Percentiles rank a stretch among this genome's conserved stretches.
These are phyloP conservation scores for Euwallacea fornicatus DNA, from an alignment of 1,140 invertebrate species.

Conservation along the genomic window DNA sequence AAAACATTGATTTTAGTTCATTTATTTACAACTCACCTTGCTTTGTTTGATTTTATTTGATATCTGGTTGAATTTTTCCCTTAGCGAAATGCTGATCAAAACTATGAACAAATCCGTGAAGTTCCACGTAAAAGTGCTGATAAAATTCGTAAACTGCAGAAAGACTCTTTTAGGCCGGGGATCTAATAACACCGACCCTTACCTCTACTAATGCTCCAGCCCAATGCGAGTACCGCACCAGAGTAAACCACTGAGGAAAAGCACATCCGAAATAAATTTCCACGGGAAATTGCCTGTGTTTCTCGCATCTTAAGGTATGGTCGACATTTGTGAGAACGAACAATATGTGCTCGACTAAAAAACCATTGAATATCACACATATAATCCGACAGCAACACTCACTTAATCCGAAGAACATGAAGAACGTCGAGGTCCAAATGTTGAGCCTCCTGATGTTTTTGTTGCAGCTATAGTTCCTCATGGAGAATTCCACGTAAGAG, in stretches of 20 bases:
- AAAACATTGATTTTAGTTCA: not conserved
- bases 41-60: slow-evolving; percentile 57
- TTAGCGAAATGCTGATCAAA: slow-evolving; percentile 61
- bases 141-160: slow-evolving; percentile 58
- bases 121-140: slow-evolving; percentile 70
- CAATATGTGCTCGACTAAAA: slow-evolving; percentile 45
- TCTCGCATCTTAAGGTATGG: slow-evolving; percentile 31
- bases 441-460: slow-evolving; percentile 39
- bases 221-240: slow-evolving; percentile 41
- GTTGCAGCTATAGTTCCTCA: slow-evolving; percentile 38
- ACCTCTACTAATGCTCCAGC: slow-evolving; percentile 42
- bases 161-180: not conserved
- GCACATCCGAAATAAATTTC: slow-evolving; percentile 41
- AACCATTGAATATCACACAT: not conserved
- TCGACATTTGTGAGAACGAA: slow-evolving; percentile 41
- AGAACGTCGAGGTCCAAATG: slow-evolving; percentile 35
- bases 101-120: slow-evolving; percentile 69
- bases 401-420: slow-evolving; percentile 44
- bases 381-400: slow-evolving; percentile 19
- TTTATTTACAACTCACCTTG: slow-evolving; percentile 32
- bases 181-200: not conserved
- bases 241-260: slow-evolving; percentile 43
- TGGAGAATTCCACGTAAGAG: slow-evolving; percentile 42
- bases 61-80: slow-evolving; percentile 61
- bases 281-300: slow-evolving; percentile 33